A percentile compares a stretch with the other conserved stretches of the same genome.
phyloP scores from a whole-genome alignment of 2,113 vertebrate genomes.

The Ahaetulla prasina region DNA sequence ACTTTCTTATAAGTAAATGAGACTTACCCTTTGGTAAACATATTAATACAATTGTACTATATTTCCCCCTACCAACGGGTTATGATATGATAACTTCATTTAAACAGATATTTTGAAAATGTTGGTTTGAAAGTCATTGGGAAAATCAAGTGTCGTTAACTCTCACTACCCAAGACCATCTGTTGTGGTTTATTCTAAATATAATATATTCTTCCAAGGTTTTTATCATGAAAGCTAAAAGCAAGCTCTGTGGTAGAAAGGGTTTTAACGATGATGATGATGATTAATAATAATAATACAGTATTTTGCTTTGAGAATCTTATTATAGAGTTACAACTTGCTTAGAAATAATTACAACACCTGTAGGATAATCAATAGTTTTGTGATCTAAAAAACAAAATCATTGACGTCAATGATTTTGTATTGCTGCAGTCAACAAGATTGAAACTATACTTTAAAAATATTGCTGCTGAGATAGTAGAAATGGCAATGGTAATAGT shows the following conservation, averaged over 20 bases:
- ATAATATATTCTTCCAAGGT: background rate
- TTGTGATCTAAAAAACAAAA: conserved; percentile 3
- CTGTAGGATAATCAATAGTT: conserved; percentile 21
- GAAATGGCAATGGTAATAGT: background rate
- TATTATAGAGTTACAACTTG: conserved; percentile 27
- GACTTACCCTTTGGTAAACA: background rate
- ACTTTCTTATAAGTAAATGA: background rate
- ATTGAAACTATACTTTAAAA: background rate
- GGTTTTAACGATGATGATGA: background rate
- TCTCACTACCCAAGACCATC: background rate
- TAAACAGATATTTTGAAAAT: background rate
- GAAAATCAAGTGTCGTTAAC: background rate
- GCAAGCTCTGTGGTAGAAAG: conserved; percentile 15
- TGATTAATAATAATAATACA: background rate
- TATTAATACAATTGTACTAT: background rate
- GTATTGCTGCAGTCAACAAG: background rate
- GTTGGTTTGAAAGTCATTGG: background rate
- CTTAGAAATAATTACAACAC: conserved; percentile 22
- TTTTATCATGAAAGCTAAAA: conserved; percentile 38
- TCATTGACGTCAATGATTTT: background rate
- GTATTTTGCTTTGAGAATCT: conserved; percentile 27
- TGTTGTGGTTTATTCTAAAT: background rate
- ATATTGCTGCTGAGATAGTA: background rate
- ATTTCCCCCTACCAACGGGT: background rate
- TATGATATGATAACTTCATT: background rate